phyloP scores from a whole-genome alignment of 2,888 invertebrate genomes.

The Ditylenchus weischeri region DNA sequence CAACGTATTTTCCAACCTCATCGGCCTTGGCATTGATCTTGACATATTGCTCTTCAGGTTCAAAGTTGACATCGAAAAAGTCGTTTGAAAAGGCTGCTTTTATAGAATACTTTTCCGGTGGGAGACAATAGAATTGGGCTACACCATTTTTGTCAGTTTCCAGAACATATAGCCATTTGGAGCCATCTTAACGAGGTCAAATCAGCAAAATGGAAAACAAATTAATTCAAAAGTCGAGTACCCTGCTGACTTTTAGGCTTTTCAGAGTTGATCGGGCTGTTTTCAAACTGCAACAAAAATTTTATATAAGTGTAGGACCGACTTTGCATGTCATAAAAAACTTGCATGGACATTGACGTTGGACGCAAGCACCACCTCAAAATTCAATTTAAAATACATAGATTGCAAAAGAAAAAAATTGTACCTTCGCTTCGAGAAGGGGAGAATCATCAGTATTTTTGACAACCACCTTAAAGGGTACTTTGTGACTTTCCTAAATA shows the following conservation, averaged over 20 bases:
- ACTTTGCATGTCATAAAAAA: background rate
- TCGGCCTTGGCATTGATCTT: slow-evolving; percentile 26
- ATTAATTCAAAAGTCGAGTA: too few relatives aligned
- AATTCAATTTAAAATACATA: too few relatives aligned
- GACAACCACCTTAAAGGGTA: too few relatives aligned
- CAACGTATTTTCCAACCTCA: background rate
- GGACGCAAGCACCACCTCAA: slow-evolving; percentile 8
- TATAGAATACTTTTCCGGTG: slow-evolving; percentile 76
- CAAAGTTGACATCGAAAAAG: slow-evolving; percentile 32
- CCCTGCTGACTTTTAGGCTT: slow-evolving; percentile 17
- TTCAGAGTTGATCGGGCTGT: slow-evolving; percentile 22
- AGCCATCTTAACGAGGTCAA: background rate
- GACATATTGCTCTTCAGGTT: slow-evolving; percentile 26
- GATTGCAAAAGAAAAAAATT: too few relatives aligned
- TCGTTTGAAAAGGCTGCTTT: slow-evolving; percentile 24
- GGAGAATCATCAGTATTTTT: slow-evolving; percentile 6
- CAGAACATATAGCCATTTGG: slow-evolving; percentile 39
- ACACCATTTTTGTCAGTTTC: slow-evolving; percentile 65
- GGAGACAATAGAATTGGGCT: slow-evolving; percentile 76
- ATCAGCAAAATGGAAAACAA: too few relatives aligned
- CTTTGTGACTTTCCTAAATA: too few relatives aligned
- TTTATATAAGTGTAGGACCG: background rate
- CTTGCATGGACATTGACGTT: slow-evolving; percentile 15
- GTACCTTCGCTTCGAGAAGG: background rate
- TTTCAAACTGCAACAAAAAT: slow-evolving; percentile 30